Conservation (phyloP, 1,140 invertebrate species). For the Thrips palmi region DNA sequence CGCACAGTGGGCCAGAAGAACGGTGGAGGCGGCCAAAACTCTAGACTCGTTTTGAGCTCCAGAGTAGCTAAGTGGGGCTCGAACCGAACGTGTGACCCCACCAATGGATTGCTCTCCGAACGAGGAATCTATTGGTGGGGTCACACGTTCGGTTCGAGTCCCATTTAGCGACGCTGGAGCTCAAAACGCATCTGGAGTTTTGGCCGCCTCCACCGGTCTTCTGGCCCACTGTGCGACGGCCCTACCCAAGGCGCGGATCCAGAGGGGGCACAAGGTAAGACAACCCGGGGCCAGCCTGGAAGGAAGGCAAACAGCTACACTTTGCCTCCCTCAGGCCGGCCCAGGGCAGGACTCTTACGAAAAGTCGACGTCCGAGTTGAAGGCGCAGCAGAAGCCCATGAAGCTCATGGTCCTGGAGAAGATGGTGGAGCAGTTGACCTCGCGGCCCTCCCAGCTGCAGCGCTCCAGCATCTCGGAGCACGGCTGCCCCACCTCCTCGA, state of each 20-base stretch:
- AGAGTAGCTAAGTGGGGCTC: too few species aligned
- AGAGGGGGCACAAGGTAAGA: background rate
- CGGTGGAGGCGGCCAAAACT: too few species aligned
- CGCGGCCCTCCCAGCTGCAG: constrained; percentile 9
- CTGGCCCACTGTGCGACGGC: too few species aligned
- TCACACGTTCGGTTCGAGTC: too few species aligned
- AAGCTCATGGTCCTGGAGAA: constrained; percentile 7
- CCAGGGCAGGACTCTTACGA: background rate
- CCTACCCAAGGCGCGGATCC: background rate
- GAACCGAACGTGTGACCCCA: too few species aligned
- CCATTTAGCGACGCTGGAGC: too few species aligned
- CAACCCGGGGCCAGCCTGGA: background rate
- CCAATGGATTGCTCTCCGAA: too few species aligned
- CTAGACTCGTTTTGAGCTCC: too few species aligned
- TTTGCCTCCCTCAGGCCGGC: constrained; percentile 1
- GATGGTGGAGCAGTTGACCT: constrained; percentile 7
- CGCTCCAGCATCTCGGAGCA: constrained; percentile 14
- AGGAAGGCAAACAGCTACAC: background rate
- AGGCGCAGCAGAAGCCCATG: constrained; percentile 11
- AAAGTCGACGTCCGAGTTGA: constrained; percentile 7
- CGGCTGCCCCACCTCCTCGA: constrained; percentile 11
- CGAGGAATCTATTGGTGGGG: too few species aligned
- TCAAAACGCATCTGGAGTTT: too few species aligned
- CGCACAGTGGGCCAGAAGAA: too few species aligned
- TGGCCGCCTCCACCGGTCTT: too few species aligned